Conservation (phyloP, 2,888 invertebrate species). For the Morinoia aosen region DNA sequence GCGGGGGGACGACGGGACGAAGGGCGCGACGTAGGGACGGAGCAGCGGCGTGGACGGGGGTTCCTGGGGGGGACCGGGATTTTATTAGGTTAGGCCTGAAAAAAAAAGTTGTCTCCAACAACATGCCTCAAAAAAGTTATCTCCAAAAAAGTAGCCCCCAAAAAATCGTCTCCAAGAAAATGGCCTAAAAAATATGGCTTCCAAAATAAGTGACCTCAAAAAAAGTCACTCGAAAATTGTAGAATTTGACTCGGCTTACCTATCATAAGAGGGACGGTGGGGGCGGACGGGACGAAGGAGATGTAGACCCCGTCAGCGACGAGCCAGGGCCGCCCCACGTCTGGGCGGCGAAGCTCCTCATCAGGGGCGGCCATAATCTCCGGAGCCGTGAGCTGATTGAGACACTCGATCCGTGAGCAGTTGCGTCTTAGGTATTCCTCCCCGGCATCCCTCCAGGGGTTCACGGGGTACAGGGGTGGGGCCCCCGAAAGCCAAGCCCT, state of each 20-base stretch:
- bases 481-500: conserved; percentile 84
- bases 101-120: no score
- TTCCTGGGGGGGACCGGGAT: background rate
- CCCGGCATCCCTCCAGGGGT: conserved; percentile 61
- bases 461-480: conserved; percentile 59
- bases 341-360: conserved; percentile 78
- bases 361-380: conserved; percentile 81
- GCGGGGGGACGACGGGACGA: background rate
- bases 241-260: conserved; percentile 46
- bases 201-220: no score
- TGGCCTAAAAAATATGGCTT: no score
- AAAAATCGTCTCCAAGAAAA: no score
- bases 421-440: conserved; percentile 54
- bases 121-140: no score
- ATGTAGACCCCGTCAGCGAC: conserved; percentile 69
- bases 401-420: conserved; percentile 71
- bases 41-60: conserved; percentile 77
- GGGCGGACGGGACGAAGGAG: conserved; percentile 59
- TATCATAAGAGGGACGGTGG: conserved; percentile 61
- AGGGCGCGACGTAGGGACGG: conserved; percentile 77
- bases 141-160: no score
- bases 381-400: conserved; percentile 72
- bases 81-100: background rate
- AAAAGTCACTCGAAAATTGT: no score
- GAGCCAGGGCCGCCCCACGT: conserved; percentile 59